These are phyloP conservation scores for Syngnathus floridae DNA, from an alignment of 2,113 vertebrate genomes.

Conservation along the genomic window DNA sequence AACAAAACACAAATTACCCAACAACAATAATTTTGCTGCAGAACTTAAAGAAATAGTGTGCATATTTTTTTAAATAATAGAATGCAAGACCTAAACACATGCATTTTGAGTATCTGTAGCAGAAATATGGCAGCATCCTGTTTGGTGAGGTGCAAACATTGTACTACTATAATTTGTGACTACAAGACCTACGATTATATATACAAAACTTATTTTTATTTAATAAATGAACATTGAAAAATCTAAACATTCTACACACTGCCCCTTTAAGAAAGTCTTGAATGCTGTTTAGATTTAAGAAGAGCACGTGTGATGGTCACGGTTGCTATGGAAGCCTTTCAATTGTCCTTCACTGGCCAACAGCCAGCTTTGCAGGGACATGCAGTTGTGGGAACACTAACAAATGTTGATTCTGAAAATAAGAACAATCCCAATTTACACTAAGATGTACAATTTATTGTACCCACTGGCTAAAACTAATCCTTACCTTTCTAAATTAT, in stretches of 20 bases:
- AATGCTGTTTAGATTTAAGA: neutral
- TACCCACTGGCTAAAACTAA: neutral
- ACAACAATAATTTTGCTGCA: constrained; percentile 24
- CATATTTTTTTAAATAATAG: too few species aligned
- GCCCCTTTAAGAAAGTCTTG: constrained; percentile 1
- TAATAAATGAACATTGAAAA: too few species aligned
- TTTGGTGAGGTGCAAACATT: too few species aligned
- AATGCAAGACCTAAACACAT: too few species aligned
- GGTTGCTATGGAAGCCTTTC: neutral
- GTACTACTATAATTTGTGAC: too few species aligned
- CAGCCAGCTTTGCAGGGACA: neutral
- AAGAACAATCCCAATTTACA: neutral
- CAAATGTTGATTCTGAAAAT: too few species aligned
- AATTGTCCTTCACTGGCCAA: neutral
- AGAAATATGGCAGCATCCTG: too few species aligned
- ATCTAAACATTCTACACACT: too few species aligned
- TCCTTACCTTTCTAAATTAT: too few species aligned
- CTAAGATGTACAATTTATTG: neutral
- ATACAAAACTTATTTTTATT: too few species aligned
- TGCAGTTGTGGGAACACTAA: neutral
- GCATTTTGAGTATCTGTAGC: too few species aligned
- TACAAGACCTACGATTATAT: too few species aligned
- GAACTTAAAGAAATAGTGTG: neutral
- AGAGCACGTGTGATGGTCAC: neutral
- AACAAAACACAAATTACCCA: constrained; percentile 5